A percentile compares a stretch with the other conserved stretches of the same genome.
Conservation (phyloP, 2,888 invertebrate species). For the Cheilosia grossa region DNA sequence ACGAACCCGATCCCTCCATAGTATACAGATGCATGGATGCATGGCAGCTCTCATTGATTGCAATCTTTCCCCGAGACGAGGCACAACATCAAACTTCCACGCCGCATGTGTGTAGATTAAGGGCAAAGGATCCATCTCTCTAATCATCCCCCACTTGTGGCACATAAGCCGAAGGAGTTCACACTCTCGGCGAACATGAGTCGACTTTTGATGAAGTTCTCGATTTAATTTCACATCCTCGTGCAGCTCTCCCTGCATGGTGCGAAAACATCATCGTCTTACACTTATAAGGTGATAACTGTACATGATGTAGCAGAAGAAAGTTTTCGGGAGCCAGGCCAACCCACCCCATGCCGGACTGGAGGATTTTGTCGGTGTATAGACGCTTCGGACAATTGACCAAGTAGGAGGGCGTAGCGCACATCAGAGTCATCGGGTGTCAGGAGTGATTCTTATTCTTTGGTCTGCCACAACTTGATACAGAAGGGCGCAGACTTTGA, state of each 20-base stretch:
- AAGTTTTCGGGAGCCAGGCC: constrained; percentile 58
- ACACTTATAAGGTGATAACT: constrained; percentile 75
- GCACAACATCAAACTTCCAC: constrained; percentile 57
- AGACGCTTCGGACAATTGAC: constrained; percentile 66
- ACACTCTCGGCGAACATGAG: constrained; percentile 67
- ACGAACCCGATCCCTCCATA: constrained; percentile 9
- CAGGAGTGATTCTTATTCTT: constrained; percentile 72
- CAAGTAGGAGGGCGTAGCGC: constrained; percentile 47
- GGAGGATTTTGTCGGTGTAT: constrained; percentile 51
- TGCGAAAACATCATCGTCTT: constrained; percentile 74
- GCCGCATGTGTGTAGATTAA: constrained; percentile 58
- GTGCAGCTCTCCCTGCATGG: constrained; percentile 36
- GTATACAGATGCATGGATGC: constrained; percentile 49
- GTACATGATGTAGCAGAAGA: constrained; percentile 74
- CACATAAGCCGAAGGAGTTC: constrained; percentile 56
- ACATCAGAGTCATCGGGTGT: constrained; percentile 33
- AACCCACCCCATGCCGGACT: constrained; percentile 36
- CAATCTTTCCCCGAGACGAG: constrained; percentile 64
- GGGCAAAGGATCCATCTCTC: constrained; percentile 43
- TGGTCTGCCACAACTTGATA: constrained; percentile 66
- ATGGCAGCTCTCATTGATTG: constrained; percentile 47
- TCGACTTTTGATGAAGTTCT: constrained; percentile 74
- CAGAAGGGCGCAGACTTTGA: constrained; percentile 53
- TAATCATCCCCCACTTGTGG: constrained; percentile 56
- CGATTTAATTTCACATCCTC: constrained; percentile 65